phyloP scores from a whole-genome alignment of 1,140 invertebrate genomes.

The Anoplophora glabripennis region DNA sequence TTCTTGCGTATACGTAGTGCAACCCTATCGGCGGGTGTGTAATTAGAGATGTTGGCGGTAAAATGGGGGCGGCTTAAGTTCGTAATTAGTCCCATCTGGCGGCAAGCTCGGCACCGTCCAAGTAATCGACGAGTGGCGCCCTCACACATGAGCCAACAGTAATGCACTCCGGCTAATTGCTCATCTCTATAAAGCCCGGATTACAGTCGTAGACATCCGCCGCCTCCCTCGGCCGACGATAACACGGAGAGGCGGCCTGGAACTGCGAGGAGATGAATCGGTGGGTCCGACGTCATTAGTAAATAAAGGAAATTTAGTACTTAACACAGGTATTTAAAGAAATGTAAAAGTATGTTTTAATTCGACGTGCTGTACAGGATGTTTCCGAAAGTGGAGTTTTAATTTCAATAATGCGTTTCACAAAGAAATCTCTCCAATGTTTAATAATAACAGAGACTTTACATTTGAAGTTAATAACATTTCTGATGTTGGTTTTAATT shows the following conservation, averaged over 20 bases:
- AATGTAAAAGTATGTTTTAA: background rate
- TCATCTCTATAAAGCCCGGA: slow-evolving; percentile 43
- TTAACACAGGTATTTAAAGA: background rate
- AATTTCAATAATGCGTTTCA: too few species aligned
- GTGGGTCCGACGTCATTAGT: background rate
- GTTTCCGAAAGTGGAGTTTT: too few species aligned
- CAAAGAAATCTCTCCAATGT: too few species aligned
- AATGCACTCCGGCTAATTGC: slow-evolving; percentile 44
- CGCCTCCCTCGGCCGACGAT: background rate
- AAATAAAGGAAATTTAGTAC: background rate
- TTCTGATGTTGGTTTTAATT: too few species aligned
- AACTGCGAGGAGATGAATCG: background rate
- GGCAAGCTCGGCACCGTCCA: slow-evolving; percentile 34
- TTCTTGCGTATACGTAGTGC: slow-evolving; percentile 1
- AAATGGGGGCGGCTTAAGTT: slow-evolving; percentile 42
- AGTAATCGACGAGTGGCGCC: slow-evolving; percentile 43
- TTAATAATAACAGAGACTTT: too few species aligned
- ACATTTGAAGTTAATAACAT: too few species aligned
- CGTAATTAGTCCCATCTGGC: slow-evolving; percentile 49
- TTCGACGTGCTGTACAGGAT: too few species aligned
- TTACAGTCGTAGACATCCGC: slow-evolving; percentile 22
- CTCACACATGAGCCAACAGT: slow-evolving; percentile 46
- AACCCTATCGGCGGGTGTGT: slow-evolving; percentile 11
- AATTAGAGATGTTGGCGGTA: slow-evolving; percentile 14
- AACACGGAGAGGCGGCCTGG: background rate